Percentiles rank a stretch among this genome's conserved stretches.
Evolutionary conservation across 2,888 invertebrate species (phyloP).

Genomic region (Protonemura montana): DNA sequence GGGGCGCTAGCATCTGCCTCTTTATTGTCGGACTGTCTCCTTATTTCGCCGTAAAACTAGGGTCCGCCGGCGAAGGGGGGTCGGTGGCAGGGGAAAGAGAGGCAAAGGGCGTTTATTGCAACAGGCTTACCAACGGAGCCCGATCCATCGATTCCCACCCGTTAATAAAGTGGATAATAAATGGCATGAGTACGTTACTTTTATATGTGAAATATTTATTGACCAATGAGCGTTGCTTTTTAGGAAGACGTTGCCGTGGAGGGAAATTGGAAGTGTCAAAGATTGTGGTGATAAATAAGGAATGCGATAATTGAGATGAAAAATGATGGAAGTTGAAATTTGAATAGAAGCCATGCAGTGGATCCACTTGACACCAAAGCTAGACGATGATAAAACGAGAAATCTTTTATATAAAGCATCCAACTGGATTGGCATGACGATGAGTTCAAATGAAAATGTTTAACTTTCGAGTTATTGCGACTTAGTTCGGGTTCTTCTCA

Average conservation of each 20-base stretch:
- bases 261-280: neutral
- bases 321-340: neutral
- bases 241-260: neutral
- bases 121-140: neutral
- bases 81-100: neutral
- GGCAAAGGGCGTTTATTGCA: neutral
- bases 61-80: too few relatives aligned
- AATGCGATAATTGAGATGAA: neutral
- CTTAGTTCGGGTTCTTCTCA: too few relatives aligned
- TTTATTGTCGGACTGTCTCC: constrained; percentile 14
- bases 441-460: too few relatives aligned
- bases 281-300: neutral
- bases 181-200: neutral
- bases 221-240: neutral
- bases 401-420: too few relatives aligned
- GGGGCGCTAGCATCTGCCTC: constrained; percentile 8
- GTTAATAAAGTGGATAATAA: neutral
- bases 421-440: too few relatives aligned
- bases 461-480: too few relatives aligned
- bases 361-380: too few relatives aligned
- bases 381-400: too few relatives aligned
- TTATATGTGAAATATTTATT: neutral
- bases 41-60: constrained; percentile 10
- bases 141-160: neutral
- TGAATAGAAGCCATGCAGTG: neutral